Evolutionary conservation across 2,888 invertebrate species (phyloP), one percentile per base, ranked within the genome.

Genomic region (Podotricha telesiphe): DNA sequence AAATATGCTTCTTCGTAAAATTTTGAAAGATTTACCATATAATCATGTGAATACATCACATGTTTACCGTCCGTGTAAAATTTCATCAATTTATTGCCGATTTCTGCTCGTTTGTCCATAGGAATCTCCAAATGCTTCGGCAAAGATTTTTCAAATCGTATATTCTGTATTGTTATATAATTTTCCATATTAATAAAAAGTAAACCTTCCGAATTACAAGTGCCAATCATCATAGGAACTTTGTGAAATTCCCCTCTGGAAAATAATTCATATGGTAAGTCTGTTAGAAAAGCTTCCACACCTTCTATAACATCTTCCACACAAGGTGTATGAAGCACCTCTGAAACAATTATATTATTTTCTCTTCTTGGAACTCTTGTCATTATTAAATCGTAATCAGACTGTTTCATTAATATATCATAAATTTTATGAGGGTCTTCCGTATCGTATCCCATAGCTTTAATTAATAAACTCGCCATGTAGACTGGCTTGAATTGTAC

Each of bases 141-240:
- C 42, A 92, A 68, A 0, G 86, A 79, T 73, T 79, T 83, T 22
- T 83, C 80, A 20, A 89, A 79, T 59, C 74, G 72, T n/a, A 88
- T 72, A n/a, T 75, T 75, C 6, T 78, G 72, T 77, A 86, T 72
- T 58, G 78, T 81, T 0, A 85, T 83, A 0, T 82, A 80, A 13
- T 86, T 86, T 65, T 92, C 91, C 73, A 87, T 69, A 0, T 71
- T 73, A 0, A 81, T 75, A 66, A 91, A 78, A 5, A 89, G 65
- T 15, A 85, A 73, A 0, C 91, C 92, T 78, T 92, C 92, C 62
- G 83, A 80, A 28, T 76, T 79, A 50, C 83, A 88, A 7, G 75
- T 68, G 0, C 91, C 91, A 22, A 89, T 78, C 6, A 92, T 87
- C 74, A 87, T 74, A 0, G 92, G 92, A 1, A 91, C 85, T 78